Evolutionary conservation across 2,888 invertebrate species (phyloP).

Genomic region (Drosophila longiperda): DNA sequence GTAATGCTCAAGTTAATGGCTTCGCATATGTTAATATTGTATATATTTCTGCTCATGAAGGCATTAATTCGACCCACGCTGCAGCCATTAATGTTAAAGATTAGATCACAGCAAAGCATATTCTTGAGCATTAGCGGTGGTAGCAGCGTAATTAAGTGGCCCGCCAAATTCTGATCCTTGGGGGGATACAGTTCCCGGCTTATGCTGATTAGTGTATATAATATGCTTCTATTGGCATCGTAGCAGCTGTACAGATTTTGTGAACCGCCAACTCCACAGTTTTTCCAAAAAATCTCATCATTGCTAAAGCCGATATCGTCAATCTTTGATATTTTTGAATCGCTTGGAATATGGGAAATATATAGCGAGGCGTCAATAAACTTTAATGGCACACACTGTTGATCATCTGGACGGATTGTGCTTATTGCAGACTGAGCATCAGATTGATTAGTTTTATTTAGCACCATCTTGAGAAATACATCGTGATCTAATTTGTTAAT

Average conservation of each 20-base stretch:
- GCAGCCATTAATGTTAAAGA: slow-evolving; percentile 86
- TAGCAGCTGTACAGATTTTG: slow-evolving; percentile 79
- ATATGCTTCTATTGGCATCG: slow-evolving; percentile 74
- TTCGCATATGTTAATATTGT: slow-evolving; percentile 86
- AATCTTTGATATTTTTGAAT: slow-evolving; percentile 24
- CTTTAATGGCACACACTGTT: slow-evolving; percentile 90
- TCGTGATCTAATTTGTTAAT: slow-evolving; percentile 90
- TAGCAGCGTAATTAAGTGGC: slow-evolving; percentile 93
- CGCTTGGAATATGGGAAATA: slow-evolving; percentile 86
- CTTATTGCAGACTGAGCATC: slow-evolving; percentile 82
- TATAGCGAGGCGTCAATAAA: slow-evolving; percentile 91
- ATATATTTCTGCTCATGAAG: slow-evolving; percentile 85
- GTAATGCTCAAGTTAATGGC: slow-evolving; percentile 90
- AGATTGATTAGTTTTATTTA: slow-evolving; percentile 69
- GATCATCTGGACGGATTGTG: slow-evolving; percentile 85
- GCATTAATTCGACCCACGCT: slow-evolving; percentile 85
- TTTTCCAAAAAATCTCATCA: slow-evolving; percentile 81
- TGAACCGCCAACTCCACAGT: slow-evolving; percentile 65
- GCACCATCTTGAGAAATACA: slow-evolving; percentile 90
- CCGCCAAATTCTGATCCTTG: slow-evolving; percentile 88
- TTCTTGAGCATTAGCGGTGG: slow-evolving; percentile 94
- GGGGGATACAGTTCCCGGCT: slow-evolving; percentile 92
- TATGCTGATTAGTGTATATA: slow-evolving; percentile 85
- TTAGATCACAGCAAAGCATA: slow-evolving; percentile 93
- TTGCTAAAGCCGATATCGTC: slow-evolving; percentile 82